Percentiles rank a stretch among this genome's conserved stretches.
phyloP scores from a whole-genome alignment of 2,797 vertebrate species.

The Sebastes itinus region DNA sequence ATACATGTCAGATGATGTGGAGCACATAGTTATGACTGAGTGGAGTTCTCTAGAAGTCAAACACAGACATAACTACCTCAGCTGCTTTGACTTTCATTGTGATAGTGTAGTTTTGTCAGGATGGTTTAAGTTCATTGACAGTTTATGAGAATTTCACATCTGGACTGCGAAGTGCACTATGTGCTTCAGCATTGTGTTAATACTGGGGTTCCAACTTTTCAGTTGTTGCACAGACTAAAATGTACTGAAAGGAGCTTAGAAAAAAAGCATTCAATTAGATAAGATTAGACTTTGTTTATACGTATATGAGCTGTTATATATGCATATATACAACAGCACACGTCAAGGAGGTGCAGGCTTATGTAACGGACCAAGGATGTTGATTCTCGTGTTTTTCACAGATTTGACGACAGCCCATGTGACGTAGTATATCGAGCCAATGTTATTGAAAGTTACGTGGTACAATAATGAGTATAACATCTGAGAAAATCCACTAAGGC shows the following conservation, averaged over 20 bases:
- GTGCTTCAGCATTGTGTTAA: neutral
- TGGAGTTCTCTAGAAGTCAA: neutral
- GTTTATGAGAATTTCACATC: constrained; percentile 1
- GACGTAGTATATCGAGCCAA: accelerated
- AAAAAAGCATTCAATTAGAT: neutral
- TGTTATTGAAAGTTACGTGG: no score
- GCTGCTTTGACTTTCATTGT: neutral
- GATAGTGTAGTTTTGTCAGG: neutral
- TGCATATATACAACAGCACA: neutral
- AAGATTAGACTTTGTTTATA: neutral
- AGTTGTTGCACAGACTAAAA: neutral
- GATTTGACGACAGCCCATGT: neutral
- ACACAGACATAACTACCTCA: neutral
- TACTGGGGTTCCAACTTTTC: neutral
- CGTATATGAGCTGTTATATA: neutral
- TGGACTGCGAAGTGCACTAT: neutral
- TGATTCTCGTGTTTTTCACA: neutral
- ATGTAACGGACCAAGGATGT: neutral
- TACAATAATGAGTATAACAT: accelerated
- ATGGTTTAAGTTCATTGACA: neutral
- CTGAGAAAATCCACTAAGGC: accelerated
- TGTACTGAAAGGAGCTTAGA: neutral
- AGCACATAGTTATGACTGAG: neutral
- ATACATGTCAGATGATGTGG: constrained; percentile 9
- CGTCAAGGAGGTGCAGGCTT: neutral